Conservation (phyloP, 2,113 vertebrate genomes). For the Syngnathoides biaculeatus region DNA sequence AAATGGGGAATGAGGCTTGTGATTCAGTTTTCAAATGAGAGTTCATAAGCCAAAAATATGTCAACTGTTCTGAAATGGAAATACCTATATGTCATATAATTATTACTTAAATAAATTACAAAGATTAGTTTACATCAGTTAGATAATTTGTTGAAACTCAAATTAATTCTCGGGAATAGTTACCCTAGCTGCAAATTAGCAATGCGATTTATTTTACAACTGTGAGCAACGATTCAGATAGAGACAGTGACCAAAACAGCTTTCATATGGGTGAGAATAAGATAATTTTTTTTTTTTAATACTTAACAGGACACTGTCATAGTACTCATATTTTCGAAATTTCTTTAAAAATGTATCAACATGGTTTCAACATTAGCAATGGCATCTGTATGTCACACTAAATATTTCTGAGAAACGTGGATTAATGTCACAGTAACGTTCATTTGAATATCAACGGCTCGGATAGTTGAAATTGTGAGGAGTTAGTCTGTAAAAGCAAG, state of each 20-base stretch:
- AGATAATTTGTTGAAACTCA: not conserved
- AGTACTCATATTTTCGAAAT: not conserved
- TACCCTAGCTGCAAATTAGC: not conserved
- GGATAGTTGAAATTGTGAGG: not conserved
- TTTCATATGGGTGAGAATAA: not conserved
- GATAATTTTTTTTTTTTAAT: too few relatives aligned
- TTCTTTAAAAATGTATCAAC: not conserved
- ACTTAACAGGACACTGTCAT: not conserved
- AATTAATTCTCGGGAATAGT: not conserved
- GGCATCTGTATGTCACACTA: not conserved
- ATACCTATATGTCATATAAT: not conserved
- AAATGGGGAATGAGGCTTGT: not conserved
- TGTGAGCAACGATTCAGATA: not conserved
- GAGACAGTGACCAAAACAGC: not conserved
- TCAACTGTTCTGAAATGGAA: not conserved
- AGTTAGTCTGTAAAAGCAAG: not conserved
- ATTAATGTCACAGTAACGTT: not conserved
- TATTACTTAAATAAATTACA: not conserved
- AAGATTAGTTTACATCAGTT: not conserved
- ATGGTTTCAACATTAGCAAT: not conserved
- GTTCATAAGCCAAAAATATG: constrained; percentile 2
- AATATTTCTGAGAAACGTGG: not conserved
- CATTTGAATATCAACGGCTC: not conserved
- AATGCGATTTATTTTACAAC: not conserved
- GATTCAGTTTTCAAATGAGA: not conserved